phyloP scores from a whole-genome alignment of 2,888 invertebrate species.

The Gymnosoma rotundatum region DNA sequence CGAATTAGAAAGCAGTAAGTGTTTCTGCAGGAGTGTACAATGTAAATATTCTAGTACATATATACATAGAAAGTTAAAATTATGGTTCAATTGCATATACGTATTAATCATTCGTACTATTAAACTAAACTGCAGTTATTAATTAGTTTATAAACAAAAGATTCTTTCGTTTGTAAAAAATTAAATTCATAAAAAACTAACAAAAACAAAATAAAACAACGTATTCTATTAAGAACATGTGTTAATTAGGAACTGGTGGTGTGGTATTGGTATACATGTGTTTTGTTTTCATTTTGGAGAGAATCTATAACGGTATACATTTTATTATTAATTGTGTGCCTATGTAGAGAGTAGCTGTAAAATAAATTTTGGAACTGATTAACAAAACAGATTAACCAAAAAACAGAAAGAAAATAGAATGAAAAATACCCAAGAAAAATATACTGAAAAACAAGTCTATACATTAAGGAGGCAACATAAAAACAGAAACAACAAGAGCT shows the following conservation, averaged over 20 bases:
- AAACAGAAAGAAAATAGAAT: slow-evolving; percentile 46
- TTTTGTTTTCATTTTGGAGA: slow-evolving; percentile 34
- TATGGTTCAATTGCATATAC: slow-evolving; percentile 1
- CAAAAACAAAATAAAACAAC: not conserved
- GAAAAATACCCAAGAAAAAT: slow-evolving; percentile 41
- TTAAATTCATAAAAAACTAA: not conserved
- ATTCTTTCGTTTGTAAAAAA: too few species aligned
- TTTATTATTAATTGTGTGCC: not conserved
- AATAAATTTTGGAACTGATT: slow-evolving; percentile 61
- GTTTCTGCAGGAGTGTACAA: not conserved
- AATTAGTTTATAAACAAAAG: too few species aligned
- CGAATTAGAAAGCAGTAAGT: not conserved
- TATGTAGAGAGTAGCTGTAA: slow-evolving; percentile 25
- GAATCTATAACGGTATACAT: slow-evolving; percentile 28
- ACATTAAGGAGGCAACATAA: slow-evolving; percentile 55
- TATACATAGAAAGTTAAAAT: not conserved
- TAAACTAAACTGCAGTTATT: too few species aligned
- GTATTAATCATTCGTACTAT: too few species aligned
- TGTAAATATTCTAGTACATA: not conserved
- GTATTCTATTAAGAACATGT: not conserved
- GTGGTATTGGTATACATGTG: not conserved
- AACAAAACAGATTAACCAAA: slow-evolving; percentile 35
- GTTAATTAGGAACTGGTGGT: not conserved
- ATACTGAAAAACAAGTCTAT: slow-evolving; percentile 28
- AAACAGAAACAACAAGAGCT: slow-evolving; percentile 60